These are phyloP conservation scores for Rhegmatorhina hoffmannsi DNA, from an alignment of 2,113 vertebrate species.

Conservation along the genomic window DNA sequence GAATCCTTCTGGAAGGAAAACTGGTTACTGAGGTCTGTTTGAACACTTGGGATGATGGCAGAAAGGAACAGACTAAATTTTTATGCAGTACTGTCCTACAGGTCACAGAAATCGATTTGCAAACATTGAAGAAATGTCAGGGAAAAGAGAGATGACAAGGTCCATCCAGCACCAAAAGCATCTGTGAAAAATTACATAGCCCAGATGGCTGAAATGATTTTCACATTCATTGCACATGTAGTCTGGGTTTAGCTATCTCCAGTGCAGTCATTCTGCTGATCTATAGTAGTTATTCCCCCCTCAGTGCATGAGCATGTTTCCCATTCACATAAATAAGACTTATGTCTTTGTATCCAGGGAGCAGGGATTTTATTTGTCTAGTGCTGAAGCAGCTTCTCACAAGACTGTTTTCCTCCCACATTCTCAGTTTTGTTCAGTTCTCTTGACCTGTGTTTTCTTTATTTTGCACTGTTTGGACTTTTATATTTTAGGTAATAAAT, in stretches of 20 bases:
- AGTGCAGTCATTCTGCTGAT: conserved; percentile 32
- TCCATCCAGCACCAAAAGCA: neutral
- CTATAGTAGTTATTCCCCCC: conserved; percentile 41
- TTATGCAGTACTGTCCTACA: neutral
- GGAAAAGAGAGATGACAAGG: neutral
- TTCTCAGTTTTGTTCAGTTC: neutral
- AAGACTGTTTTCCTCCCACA: neutral
- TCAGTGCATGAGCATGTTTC: conserved; percentile 40
- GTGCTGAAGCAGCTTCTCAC: neutral
- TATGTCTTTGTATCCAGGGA: conserved; percentile 10
- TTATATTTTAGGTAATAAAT: conserved; percentile 10
- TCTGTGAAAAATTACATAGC: conserved; percentile 45
- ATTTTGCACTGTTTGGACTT: conserved; percentile 15
- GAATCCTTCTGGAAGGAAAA: neutral
- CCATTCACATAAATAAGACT: conserved; percentile 53
- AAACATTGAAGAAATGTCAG: neutral
- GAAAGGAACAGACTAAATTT: neutral
- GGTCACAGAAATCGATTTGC: conserved; percentile 5
- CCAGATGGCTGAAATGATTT: conserved; percentile 38
- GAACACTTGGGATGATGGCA: neutral
- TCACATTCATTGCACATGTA: conserved; percentile 53
- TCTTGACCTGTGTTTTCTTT: conserved; percentile 19
- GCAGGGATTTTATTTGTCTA: conserved; percentile 27
- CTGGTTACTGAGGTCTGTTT: neutral
- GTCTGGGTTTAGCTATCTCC: conserved; percentile 50